Evolutionary conservation across 2,888 invertebrate genomes (phyloP).

Genomic region (Macrophya alboannulata): DNA sequence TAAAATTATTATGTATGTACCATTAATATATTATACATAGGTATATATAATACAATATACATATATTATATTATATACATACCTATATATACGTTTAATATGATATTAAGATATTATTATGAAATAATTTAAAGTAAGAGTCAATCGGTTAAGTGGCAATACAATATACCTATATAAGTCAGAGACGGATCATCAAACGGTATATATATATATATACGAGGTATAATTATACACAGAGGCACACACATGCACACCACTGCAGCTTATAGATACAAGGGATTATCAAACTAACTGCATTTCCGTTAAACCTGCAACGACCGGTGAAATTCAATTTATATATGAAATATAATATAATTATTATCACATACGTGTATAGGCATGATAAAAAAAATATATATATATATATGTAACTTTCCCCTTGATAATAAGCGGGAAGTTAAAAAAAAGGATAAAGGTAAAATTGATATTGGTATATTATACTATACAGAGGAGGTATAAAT

Average conservation of each 20-base stretch:
- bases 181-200: conserved; percentile 2
- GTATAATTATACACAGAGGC: background rate
- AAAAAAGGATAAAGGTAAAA: too few relatives aligned
- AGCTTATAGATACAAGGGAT: background rate
- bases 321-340: background rate
- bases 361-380: too few relatives aligned
- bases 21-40: background rate
- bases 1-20: background rate
- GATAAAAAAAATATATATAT: background rate
- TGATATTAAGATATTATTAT: background rate
- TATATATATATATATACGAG: background rate
- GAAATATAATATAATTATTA: too few relatives aligned
- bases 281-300: background rate
- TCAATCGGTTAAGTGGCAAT: conserved; percentile 38
- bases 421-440: too few relatives aligned
- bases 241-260: background rate
- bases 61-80: background rate
- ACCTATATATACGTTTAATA: background rate
- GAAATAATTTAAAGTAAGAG: background rate
- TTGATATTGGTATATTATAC: too few relatives aligned
- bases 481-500: too few relatives aligned
- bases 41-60: background rate
- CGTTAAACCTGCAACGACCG: background rate
- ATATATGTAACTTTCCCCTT: too few relatives aligned
- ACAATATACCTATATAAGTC: conserved; percentile 28